Evolutionary conservation across 2,888 invertebrate genomes (phyloP).

Genomic region (Eristalinus aeneus): DNA sequence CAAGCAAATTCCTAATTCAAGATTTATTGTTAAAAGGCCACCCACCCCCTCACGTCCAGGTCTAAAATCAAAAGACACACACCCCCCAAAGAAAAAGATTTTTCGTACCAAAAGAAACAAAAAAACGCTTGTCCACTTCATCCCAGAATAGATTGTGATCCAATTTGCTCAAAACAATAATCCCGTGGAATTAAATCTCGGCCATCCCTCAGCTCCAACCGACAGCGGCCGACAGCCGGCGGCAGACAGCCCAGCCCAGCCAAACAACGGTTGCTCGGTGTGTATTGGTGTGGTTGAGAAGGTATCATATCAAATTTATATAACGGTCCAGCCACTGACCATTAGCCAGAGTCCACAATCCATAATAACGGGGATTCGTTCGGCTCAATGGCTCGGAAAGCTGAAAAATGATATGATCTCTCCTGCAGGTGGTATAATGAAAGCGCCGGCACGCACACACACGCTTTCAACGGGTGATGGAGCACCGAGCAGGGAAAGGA

Average conservation of each 20-base stretch:
- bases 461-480: not conserved
- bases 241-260: not conserved
- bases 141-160: not conserved
- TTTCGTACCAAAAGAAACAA: not conserved
- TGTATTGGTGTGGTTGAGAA: not conserved
- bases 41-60: not conserved
- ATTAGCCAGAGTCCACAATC: conserved; percentile 58
- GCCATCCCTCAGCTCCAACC: not conserved
- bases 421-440: conserved; percentile 56
- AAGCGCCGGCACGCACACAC: conserved; percentile 25
- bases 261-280: not conserved
- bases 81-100: not conserved
- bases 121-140: not conserved
- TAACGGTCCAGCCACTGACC: conserved; percentile 44
- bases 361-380: conserved; percentile 60
- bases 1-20: too few species aligned
- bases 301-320: conserved; percentile 17
- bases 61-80: not conserved
- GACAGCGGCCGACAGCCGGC: not conserved
- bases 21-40: not conserved
- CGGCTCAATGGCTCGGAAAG: conserved; percentile 62
- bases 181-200: conserved; percentile 1
- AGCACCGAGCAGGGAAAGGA: not conserved
- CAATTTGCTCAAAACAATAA: not conserved
- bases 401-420: conserved; percentile 68